A percentile compares a stretch with the other conserved stretches of the same genome.
Conservation (phyloP, 2,797 vertebrate species). For the Paramormyrops hopkinsi region DNA sequence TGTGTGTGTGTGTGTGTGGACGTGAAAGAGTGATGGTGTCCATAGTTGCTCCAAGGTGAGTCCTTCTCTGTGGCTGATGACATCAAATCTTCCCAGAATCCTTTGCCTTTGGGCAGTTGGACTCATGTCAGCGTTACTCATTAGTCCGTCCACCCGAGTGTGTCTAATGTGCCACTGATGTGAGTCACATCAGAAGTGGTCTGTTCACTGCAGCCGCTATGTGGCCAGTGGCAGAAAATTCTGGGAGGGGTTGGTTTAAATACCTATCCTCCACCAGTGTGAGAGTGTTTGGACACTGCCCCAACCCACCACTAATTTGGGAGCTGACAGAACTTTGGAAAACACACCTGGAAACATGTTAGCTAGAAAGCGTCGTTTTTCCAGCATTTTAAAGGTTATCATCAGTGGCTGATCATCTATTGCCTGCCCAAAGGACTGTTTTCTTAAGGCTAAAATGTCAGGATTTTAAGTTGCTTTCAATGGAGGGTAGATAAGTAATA, state of each 20-base stretch:
- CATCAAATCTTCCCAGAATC: background rate
- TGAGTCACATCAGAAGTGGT: background rate
- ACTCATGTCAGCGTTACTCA: background rate
- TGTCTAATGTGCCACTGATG: background rate
- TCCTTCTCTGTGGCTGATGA: background rate
- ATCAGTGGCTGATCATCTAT: background rate
- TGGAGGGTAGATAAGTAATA: background rate
- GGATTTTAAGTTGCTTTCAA: background rate
- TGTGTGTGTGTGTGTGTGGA: background rate
- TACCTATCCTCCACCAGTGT: background rate
- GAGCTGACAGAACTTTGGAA: background rate
- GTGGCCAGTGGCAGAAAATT: background rate
- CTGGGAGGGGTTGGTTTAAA: background rate
- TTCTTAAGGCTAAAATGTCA: background rate
- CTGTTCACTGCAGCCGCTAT: background rate
- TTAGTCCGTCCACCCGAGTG: background rate
- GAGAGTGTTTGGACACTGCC: background rate
- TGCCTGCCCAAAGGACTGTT: background rate
- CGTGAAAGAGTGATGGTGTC: background rate
- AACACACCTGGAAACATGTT: background rate
- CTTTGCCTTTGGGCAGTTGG: background rate
- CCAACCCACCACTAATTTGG: background rate
- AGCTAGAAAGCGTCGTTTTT: background rate
- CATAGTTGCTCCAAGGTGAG: background rate
- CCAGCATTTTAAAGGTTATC: background rate